Conservation (phyloP, 2,113 vertebrate genomes). For the Mesitornis unicolor region DNA sequence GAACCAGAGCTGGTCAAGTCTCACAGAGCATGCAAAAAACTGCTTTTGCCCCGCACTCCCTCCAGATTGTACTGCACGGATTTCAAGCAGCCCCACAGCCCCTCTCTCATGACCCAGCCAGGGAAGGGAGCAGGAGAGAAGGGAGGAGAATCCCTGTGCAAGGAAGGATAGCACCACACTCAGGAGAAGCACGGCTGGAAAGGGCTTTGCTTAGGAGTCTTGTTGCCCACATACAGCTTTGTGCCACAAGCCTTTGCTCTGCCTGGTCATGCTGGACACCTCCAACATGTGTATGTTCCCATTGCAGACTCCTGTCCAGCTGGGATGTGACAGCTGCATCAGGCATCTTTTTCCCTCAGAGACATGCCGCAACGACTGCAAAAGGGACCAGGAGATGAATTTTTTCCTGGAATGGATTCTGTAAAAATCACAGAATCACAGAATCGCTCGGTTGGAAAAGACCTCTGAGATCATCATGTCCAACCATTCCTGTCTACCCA, state of each 20-base stretch:
- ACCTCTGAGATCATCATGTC: too few relatives aligned
- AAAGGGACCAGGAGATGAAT: background rate
- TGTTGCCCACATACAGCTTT: background rate
- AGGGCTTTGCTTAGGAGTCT: background rate
- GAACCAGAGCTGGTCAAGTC: background rate
- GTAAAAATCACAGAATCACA: too few relatives aligned
- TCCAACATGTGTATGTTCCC: background rate
- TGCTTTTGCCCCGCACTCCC: background rate
- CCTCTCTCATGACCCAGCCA: background rate
- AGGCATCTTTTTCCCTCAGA: background rate
- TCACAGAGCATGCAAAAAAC: accelerated
- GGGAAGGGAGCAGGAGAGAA: background rate
- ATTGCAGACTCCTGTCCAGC: background rate
- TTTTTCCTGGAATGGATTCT: background rate
- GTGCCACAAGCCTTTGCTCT: background rate
- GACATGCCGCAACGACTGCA: background rate
- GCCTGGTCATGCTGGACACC: accelerated
- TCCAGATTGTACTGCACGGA: background rate
- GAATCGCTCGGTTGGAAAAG: too few relatives aligned
- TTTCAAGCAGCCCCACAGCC: background rate
- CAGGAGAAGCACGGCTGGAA: background rate
- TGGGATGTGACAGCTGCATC: background rate
- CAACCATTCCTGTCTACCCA: too few relatives aligned
- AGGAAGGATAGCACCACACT: background rate
- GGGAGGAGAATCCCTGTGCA: background rate